Evolutionary conservation across 2,113 vertebrate genomes (phyloP).

Genomic region (Probosciger aterrimus): DNA sequence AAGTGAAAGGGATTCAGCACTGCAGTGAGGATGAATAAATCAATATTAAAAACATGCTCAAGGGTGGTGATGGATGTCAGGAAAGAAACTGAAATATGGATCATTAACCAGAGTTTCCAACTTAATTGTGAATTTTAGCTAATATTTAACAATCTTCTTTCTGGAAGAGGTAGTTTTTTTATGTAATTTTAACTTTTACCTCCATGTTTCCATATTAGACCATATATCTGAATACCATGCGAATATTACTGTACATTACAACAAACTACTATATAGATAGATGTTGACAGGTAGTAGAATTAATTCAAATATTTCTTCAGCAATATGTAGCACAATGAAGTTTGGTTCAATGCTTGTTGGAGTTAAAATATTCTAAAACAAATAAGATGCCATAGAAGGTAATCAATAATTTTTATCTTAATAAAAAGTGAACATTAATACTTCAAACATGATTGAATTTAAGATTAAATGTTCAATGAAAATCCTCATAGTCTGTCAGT

Average conservation of each 20-base stretch:
- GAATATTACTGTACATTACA: neutral
- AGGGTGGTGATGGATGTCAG: too few species aligned
- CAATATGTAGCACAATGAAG: neutral
- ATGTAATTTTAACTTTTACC: neutral
- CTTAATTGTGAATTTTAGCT: neutral
- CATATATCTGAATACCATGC: neutral
- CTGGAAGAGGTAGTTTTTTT: neutral
- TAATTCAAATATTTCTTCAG: neutral
- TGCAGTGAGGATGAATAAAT: neutral
- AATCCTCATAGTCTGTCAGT: neutral
- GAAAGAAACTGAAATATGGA: neutral
- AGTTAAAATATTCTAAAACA: neutral
- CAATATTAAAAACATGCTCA: neutral
- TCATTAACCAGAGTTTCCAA: neutral
- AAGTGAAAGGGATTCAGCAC: neutral
- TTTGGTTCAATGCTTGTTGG: neutral
- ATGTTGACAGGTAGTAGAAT: neutral
- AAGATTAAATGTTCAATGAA: neutral
- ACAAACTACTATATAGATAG: neutral
- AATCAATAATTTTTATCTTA: accelerated
- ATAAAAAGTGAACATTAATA: neutral
- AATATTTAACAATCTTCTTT: neutral
- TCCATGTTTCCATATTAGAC: neutral
- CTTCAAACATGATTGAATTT: neutral
- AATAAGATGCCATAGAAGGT: neutral